phyloP scores from a whole-genome alignment of 2,888 invertebrate species.

The Frankliniella intonsa region DNA sequence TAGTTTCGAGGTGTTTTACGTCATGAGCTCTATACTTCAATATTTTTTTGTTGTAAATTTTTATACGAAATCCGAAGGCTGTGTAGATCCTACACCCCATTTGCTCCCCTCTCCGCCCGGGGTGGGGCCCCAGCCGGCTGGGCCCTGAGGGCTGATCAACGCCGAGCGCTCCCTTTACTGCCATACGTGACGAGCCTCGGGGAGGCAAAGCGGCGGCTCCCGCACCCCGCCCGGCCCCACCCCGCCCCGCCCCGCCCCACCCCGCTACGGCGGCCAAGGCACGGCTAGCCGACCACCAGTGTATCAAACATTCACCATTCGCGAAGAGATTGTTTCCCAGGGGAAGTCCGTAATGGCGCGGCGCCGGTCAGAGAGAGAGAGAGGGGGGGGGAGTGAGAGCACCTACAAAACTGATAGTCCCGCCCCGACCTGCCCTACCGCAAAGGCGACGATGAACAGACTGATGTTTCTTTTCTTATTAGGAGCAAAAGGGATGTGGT shows the following conservation, averaged over 20 bases:
- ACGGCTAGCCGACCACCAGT: background rate
- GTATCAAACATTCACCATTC: constrained; percentile 20
- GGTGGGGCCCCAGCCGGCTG: background rate
- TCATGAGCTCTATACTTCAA: too few relatives aligned
- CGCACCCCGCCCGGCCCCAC: background rate
- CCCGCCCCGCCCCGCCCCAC: background rate
- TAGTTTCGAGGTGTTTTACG: too few relatives aligned
- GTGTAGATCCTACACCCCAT: background rate
- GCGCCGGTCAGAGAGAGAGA: background rate
- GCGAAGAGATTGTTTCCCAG: constrained; percentile 22
- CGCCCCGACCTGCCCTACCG: background rate
- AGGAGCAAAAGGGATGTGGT: too few relatives aligned
- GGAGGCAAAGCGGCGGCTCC: background rate
- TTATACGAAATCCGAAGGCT: background rate
- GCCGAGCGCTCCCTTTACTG: constrained; percentile 9
- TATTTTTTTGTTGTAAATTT: too few relatives aligned
- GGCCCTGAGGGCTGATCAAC: constrained; percentile 9
- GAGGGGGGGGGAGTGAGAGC: background rate
- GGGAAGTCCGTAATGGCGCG: background rate
- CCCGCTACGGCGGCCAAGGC: background rate
- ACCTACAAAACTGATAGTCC: background rate
- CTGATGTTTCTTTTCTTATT: too few relatives aligned
- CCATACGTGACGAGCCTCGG: background rate
- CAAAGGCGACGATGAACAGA: too few relatives aligned
- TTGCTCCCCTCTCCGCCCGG: background rate